phyloP scores from a whole-genome alignment of 2,888 invertebrate species.

The Meteorus colon region DNA sequence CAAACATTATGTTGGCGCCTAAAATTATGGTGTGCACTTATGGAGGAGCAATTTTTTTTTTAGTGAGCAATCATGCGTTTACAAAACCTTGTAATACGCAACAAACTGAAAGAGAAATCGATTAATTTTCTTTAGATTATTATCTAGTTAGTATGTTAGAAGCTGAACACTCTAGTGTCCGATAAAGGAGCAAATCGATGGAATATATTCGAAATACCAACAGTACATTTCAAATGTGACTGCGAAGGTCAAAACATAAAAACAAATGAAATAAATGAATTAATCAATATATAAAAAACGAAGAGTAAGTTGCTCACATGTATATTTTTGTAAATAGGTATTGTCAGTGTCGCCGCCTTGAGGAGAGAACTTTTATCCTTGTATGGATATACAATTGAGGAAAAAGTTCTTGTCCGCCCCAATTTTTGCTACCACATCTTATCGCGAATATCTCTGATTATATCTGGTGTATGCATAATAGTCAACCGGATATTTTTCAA shows the following conservation, averaged over 20 bases:
- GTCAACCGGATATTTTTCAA: constrained; percentile 23
- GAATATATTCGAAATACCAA: constrained; percentile 50
- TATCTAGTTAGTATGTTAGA: constrained; percentile 51
- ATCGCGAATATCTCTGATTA: constrained; percentile 55
- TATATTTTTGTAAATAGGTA: constrained; percentile 73
- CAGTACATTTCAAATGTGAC: constrained; percentile 55
- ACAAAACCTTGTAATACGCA: constrained; percentile 53
- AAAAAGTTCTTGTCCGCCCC: constrained; percentile 60
- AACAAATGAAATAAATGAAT: constrained; percentile 44
- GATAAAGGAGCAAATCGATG: constrained; percentile 49
- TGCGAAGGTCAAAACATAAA: constrained; percentile 49
- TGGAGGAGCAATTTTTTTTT: constrained; percentile 55
- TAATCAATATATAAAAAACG: constrained; percentile 46
- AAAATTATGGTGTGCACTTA: constrained; percentile 14
- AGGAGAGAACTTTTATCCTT: constrained; percentile 58
- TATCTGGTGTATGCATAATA: constrained; percentile 20
- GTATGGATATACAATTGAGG: constrained; percentile 35
- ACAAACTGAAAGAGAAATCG: constrained; percentile 48
- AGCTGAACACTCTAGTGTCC: constrained; percentile 66
- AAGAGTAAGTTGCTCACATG: constrained; percentile 72
- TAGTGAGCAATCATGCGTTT: constrained; percentile 54
- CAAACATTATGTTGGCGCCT: constrained; percentile 27
- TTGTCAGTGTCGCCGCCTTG: constrained; percentile 70
- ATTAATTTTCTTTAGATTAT: constrained; percentile 72
- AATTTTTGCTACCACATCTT: constrained; percentile 70